Evolutionary conservation across 2,888 invertebrate genomes (phyloP), one percentile per base, ranked within the genome.

Genomic region (Agapostemon virescens): DNA sequence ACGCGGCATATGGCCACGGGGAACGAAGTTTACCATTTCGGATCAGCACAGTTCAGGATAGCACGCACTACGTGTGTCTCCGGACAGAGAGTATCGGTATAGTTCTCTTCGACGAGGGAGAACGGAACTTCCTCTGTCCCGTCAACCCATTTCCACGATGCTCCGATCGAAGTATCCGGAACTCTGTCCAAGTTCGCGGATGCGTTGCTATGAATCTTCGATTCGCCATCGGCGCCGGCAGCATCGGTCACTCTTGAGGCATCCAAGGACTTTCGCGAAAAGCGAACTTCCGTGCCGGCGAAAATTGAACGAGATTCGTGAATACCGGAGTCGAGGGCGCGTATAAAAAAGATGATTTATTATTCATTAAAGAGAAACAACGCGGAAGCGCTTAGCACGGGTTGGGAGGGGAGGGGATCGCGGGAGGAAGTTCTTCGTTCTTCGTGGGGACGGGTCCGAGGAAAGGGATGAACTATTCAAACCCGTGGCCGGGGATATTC

Each of bases 21-120:
- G 72, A 86, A 83, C 79, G 69, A 84, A 86, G 86, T 86, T 86
- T 83, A 84, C 83, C 81, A 81, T 84, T 83, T 71, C 81, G 76
- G 82, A 86, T 84, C 82, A 82, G 67, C 66, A 66, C 74, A 74
- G 61, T 82, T 77, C 61, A 64, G 66, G 55, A 70, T 68, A 23
- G 4, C 81, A 84, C 71, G 72, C 68, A 69, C 67, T 49, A n/a
- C n/a, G 64, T 69, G 45, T 73, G 63, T 55, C 49, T 69, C 40
- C 72, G 70, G 67, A 76, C 72, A 61, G 72, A 75, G 9, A 38
- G 55, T 77, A 63, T 11, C 45, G 55, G 69, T 58, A 79, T 33
- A 72, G 26, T 58, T 58, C 63, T 33, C 30, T 13, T n/a, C 13
- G 23, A 38, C 6, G n/a, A 1, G 20, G 40, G 74, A 36, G 70